Percentiles rank a stretch among this genome's conserved stretches.
phyloP scores from a whole-genome alignment of 2,888 invertebrate genomes.

The Stratiomys singularior region DNA sequence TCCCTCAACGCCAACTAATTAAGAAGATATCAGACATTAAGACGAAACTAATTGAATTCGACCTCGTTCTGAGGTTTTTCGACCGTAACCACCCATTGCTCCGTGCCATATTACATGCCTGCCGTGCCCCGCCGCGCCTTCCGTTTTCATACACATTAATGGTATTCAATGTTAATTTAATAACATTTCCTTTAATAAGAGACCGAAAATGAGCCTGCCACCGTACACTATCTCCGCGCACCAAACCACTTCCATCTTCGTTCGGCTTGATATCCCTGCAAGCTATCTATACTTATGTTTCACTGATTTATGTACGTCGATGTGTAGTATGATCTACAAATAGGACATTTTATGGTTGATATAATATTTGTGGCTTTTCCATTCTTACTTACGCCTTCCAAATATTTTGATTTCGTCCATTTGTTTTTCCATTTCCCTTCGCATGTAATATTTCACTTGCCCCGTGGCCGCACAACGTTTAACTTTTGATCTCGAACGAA shows the following conservation, averaged over 20 bases:
- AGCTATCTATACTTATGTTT: background rate
- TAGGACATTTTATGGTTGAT: too few species aligned
- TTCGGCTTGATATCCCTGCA: background rate
- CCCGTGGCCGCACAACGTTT: too few species aligned
- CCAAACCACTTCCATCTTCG: background rate
- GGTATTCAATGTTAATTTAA: conserved; percentile 22
- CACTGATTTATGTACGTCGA: background rate
- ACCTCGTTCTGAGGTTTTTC: background rate
- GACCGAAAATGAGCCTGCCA: background rate
- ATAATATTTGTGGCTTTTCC: too few species aligned
- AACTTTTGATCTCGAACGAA: too few species aligned
- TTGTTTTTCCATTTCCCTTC: too few species aligned
- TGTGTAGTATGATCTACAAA: background rate
- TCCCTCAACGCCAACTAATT: conserved; percentile 1
- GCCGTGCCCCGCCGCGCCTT: background rate
- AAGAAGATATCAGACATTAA: background rate
- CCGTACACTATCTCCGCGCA: background rate
- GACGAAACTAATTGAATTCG: conserved; percentile 8
- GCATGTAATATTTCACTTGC: too few species aligned
- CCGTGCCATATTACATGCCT: too few species aligned
- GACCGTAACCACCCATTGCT: background rate
- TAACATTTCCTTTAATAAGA: conserved; percentile 21
- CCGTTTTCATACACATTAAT: background rate
- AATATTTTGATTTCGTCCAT: too few species aligned
- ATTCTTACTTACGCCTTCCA: too few species aligned